Evolutionary conservation across 2,888 invertebrate species (phyloP).

Genomic region (Emmelina monodactyla): DNA sequence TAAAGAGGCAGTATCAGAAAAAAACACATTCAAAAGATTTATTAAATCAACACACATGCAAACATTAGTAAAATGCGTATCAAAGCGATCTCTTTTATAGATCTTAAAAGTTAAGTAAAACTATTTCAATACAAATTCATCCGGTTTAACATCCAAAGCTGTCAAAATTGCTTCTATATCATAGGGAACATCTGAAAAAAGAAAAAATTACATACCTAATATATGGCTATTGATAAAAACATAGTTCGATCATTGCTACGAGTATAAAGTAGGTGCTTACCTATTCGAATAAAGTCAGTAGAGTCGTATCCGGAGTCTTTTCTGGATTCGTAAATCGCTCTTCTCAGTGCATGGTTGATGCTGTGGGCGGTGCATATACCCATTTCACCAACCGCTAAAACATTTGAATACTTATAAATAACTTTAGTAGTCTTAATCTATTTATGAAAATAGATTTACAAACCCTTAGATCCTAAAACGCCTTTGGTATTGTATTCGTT

Average conservation of each 20-base stretch:
- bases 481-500: conserved; percentile 70
- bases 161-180: conserved; percentile 38
- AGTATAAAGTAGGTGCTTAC: conserved; percentile 21
- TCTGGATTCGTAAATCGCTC: conserved; percentile 42
- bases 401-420: no score
- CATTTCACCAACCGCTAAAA: conserved; percentile 53
- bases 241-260: neutral
- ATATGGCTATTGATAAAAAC: neutral
- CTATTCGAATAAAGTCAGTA: conserved; percentile 34
- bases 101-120: conserved; percentile 8
- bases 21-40: no score
- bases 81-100: no score
- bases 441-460: no score
- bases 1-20: no score
- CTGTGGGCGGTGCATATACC: conserved; percentile 39
- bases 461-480: conserved; percentile 74
- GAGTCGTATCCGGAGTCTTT: conserved; percentile 38
- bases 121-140: conserved; percentile 7
- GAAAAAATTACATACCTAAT: conserved; percentile 1
- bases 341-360: conserved; percentile 34
- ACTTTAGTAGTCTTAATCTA: no score
- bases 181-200: conserved; percentile 35
- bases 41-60: no score
- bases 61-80: no score
- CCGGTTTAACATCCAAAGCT: conserved; percentile 38